Conservation (phyloP, 2,888 invertebrate species). For the Drosophila neutralis region DNA sequence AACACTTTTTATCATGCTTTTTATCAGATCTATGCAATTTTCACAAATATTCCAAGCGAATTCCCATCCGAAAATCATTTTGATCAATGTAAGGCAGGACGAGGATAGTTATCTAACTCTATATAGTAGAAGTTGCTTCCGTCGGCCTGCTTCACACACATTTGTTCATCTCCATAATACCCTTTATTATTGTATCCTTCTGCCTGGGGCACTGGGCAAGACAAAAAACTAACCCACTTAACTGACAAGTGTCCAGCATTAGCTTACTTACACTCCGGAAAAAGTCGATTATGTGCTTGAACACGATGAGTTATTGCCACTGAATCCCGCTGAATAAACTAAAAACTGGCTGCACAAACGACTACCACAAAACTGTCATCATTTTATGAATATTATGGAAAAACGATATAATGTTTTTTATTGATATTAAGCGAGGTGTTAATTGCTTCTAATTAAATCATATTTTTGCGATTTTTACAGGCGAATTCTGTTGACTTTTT, state of each 20-base stretch:
- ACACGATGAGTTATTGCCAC: not conserved
- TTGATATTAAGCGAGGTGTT: not conserved
- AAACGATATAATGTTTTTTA: not conserved
- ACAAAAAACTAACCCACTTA: not conserved
- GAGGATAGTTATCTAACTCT: not conserved
- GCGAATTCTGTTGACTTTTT: no score
- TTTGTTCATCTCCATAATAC: not conserved
- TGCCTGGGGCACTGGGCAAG: not conserved
- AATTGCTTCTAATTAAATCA: not conserved
- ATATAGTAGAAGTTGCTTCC: not conserved
- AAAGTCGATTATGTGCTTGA: not conserved
- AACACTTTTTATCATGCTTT: not conserved
- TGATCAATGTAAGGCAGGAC: not conserved
- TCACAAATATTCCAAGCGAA: not conserved
- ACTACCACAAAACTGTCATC: not conserved
- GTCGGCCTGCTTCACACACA: not conserved
- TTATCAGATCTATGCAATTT: not conserved
- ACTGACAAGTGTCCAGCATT: not conserved
- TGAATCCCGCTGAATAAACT: not conserved
- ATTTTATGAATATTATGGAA: not conserved
- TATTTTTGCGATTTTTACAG: not conserved
- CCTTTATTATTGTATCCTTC: not conserved
- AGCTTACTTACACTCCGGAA: not conserved
- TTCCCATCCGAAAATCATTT: not conserved
- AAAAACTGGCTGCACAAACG: not conserved